A percentile compares a stretch with the other conserved stretches of the same genome.
Conservation (phyloP, 2,113 vertebrate genomes). For the Bombycilla garrulus region DNA sequence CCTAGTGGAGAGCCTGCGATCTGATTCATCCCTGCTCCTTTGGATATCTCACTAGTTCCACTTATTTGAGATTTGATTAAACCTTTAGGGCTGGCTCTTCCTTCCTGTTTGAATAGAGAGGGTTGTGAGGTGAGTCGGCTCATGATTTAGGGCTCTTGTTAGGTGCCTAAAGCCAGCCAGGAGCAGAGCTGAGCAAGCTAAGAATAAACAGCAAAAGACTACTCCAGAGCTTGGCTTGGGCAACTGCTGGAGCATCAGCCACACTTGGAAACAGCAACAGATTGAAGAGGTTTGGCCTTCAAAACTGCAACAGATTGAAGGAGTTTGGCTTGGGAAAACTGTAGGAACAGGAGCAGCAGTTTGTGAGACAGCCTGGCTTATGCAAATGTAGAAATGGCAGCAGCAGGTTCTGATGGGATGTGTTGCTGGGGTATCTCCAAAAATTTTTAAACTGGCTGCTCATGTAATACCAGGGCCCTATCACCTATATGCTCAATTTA, state of each 20-base stretch:
- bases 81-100: neutral
- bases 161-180: neutral
- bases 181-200: slow-evolving; percentile 4
- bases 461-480: slow-evolving; percentile 60
- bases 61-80: neutral
- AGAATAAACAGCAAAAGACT: slow-evolving; percentile 30
- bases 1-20: neutral
- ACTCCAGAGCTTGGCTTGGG: slow-evolving; percentile 35
- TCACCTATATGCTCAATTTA: slow-evolving; percentile 72
- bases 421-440: slow-evolving; percentile 62
- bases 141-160: neutral
- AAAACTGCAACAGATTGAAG: slow-evolving; percentile 65
- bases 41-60: neutral
- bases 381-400: slow-evolving; percentile 57
- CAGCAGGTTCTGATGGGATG: slow-evolving; percentile 58
- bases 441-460: slow-evolving; percentile 64
- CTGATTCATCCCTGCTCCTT: neutral
- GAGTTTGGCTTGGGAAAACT: slow-evolving; percentile 56
- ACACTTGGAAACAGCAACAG: slow-evolving; percentile 54
- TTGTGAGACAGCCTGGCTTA: slow-evolving; percentile 61
- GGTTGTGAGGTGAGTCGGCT: neutral
- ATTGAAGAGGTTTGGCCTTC: slow-evolving; percentile 63
- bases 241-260: slow-evolving; percentile 60
- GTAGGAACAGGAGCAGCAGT: slow-evolving; percentile 55
- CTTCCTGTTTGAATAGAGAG: neutral